These are phyloP conservation scores for Gallinago nigripennis DNA, from an alignment of 2,797 vertebrate genomes.

Conservation along the genomic window DNA sequence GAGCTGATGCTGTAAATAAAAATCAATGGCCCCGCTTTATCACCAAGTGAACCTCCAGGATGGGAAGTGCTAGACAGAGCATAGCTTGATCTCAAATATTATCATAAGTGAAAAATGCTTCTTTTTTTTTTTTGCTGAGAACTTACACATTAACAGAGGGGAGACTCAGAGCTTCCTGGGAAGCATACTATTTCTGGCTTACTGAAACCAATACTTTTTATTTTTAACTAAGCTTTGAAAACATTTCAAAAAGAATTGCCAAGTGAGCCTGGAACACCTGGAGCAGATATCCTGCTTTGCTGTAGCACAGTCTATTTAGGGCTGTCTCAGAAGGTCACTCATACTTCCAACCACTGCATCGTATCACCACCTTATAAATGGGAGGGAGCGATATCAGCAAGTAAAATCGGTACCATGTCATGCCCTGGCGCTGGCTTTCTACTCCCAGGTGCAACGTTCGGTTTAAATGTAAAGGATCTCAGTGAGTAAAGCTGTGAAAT, in stretches of 20 bases:
- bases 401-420: neutral
- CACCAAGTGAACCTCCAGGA: neutral
- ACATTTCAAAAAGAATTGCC: neutral
- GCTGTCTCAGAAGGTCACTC: slow-evolving; percentile 1
- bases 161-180: neutral
- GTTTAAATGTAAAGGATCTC: neutral
- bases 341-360: neutral
- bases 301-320: neutral
- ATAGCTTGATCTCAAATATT: neutral
- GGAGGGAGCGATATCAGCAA: neutral
- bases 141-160: neutral
- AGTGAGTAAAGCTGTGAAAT: neutral
- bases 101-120: neutral
- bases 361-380: neutral
- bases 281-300: neutral
- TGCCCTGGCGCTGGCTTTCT: neutral
- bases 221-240: slow-evolving; percentile 11
- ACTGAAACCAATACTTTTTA: neutral
- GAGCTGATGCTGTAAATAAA: neutral
- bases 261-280: neutral
- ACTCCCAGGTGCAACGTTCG: neutral
- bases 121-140: neutral
- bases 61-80: neutral
- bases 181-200: neutral
- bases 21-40: neutral